phyloP scores from a whole-genome alignment of 2,888 invertebrate genomes.

The Ellobium chinense region DNA sequence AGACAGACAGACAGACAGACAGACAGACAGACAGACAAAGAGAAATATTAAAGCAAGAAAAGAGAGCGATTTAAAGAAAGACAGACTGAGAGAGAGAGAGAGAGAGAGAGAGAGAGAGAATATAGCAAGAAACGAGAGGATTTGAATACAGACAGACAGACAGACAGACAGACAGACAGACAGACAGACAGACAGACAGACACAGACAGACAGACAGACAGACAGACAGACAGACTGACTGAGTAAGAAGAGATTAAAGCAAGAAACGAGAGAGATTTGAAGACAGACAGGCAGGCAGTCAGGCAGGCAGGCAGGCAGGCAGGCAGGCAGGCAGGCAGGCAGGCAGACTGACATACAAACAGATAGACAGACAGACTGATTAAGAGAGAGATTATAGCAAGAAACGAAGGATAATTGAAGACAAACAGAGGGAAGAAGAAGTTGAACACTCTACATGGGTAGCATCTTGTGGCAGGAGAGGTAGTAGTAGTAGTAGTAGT shows the following conservation, averaged over 20 bases:
- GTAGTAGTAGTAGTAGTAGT: conserved; percentile 9
- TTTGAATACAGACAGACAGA: conserved; percentile 19
- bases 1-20: not conserved
- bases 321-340: no score
- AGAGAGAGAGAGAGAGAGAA: conserved; percentile 36
- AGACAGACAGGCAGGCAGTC: no score
- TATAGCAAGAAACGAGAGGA: no score
- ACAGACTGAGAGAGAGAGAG: conserved; percentile 33
- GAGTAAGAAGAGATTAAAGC: not conserved
- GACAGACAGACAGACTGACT: not conserved
- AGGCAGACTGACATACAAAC: no score
- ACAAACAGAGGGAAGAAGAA: no score
- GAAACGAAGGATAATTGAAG: no score
- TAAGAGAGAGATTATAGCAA: no score
- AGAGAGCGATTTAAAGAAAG: conserved; percentile 14
- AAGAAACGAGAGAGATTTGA: no score
- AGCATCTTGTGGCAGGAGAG: not conserved
- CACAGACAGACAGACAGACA: not conserved
- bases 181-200: not conserved
- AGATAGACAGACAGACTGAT: no score
- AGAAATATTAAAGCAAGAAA: no score
- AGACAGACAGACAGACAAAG: not conserved
- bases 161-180: not conserved
- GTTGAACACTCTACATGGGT: no score
- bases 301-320: no score